A percentile compares a stretch with the other conserved stretches of the same genome.
phyloP scores from a whole-genome alignment of 2,113 vertebrate species.

The Xiphorhynchus elegans region DNA sequence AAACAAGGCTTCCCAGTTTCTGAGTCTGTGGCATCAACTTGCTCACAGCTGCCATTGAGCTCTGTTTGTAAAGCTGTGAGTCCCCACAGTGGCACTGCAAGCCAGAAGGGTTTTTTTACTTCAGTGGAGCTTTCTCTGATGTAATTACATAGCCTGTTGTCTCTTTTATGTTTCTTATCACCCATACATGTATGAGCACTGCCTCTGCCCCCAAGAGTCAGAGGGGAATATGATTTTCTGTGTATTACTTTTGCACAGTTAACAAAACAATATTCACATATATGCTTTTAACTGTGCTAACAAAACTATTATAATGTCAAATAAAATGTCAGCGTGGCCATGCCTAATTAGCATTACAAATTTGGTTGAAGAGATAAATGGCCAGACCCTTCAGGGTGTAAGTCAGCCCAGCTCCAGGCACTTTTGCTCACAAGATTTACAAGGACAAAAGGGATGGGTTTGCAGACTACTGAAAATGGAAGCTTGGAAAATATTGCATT shows the following conservation, averaged over 20 bases:
- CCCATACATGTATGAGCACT: background rate
- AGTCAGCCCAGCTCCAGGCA: background rate
- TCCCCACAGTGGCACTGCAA: background rate
- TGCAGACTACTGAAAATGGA: background rate
- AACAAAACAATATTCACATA: constrained; percentile 3
- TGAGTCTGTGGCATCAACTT: background rate
- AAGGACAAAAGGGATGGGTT: background rate
- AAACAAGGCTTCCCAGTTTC: background rate
- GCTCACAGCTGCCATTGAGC: background rate
- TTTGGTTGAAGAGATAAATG: constrained; percentile 51
- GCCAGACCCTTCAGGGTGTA: background rate
- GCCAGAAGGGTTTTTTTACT: background rate
- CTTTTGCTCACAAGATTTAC: background rate
- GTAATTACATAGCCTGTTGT: background rate
- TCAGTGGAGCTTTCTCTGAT: background rate
- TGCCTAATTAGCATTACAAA: constrained; percentile 54
- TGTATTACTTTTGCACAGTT: background rate
- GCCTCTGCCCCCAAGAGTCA: background rate
- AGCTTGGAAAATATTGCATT: background rate
- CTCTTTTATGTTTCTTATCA: background rate
- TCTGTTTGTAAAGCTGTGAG: background rate
- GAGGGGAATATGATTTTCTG: background rate
- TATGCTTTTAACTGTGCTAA: constrained; percentile 57
- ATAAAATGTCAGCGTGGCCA: constrained; percentile 57
- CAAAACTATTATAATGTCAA: constrained; percentile 45